phyloP scores from a whole-genome alignment of 2,797 vertebrate species.

The Cirrhinus mrigala region DNA sequence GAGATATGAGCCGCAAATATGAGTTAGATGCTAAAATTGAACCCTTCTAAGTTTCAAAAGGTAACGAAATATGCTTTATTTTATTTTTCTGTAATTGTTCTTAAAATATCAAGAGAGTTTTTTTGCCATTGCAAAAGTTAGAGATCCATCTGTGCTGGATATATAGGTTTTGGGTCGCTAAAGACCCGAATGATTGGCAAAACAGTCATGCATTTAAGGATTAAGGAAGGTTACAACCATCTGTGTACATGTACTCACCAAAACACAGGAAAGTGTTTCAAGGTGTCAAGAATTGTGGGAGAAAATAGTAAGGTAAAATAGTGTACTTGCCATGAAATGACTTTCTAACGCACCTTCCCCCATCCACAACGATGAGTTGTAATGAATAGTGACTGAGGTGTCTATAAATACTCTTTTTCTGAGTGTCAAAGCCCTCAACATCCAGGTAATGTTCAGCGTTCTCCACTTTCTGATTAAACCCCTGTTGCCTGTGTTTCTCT shows the following conservation, averaged over 20 bases:
- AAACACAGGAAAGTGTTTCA: neutral
- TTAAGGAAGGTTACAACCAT: neutral
- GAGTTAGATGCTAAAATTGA: too few species aligned
- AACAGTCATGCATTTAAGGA: too few species aligned
- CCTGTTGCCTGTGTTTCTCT: conserved; percentile 69
- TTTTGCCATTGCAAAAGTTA: too few species aligned
- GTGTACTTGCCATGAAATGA: conserved; percentile 20
- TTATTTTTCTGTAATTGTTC: too few species aligned
- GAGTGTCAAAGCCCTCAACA: neutral
- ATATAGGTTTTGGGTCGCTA: too few species aligned
- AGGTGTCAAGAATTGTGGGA: neutral
- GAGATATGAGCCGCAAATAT: too few species aligned
- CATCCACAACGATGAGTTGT: neutral
- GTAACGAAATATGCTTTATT: too few species aligned
- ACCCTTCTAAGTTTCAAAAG: too few species aligned
- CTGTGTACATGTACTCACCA: neutral
- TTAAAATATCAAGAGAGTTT: too few species aligned
- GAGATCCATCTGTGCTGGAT: too few species aligned
- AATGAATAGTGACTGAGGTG: neutral
- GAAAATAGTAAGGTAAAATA: neutral
- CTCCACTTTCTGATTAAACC: conserved; percentile 64
- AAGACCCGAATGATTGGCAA: too few species aligned
- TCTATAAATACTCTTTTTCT: neutral
- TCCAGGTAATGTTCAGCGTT: conserved; percentile 46
- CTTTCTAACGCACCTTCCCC: conserved; percentile 1